Evolutionary conservation across 2,888 invertebrate species (phyloP), one percentile per base, ranked within the genome.

Genomic region (Tiliacea aurago): DNA sequence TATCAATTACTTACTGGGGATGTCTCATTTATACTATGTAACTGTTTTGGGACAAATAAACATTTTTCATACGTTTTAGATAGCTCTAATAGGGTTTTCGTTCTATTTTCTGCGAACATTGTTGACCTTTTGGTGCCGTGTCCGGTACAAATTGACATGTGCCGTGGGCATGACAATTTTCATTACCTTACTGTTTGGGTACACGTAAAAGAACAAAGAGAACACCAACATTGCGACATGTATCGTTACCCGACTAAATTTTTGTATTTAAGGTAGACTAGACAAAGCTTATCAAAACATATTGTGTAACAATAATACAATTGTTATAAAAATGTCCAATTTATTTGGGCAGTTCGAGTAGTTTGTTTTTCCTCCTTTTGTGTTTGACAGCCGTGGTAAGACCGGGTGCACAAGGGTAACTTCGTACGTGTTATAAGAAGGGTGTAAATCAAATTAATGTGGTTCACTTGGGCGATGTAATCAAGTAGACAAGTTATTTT

Each of bases 401-500:
- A n/a, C 20, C n/a, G 63, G 47, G 47, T 73, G 71, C 63, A 65
- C 70, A 51, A 56, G 64, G 68, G 70, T 69, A 53, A 74, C 69
- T 68, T 71, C 65, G 61, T 56, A 73, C 70, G 68, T 73, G 69
- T 77, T 64, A 79, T 76, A 73, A 80, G 73, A 72, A 15, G 45
- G 51, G 28, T 62, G 58, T 82, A 82, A 80, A 84, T 84, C 80
- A 80, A 82, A 70, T 80, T 71, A 84, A 81, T 76, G 76, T 62
- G 69, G 76, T 70, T 63, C 56, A 63, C 68, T 76, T 49, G 71
- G 61, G 63, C 62, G 63, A 58, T 73, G 51, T 61, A 73, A 75
- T 76, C 68, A 72, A 72, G 69, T 64, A 65, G 56, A 75, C 66
- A 72, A 61, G 43, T 69, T 76, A 71, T 76, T 73, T 72, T 81